Conservation (phyloP, 2,113 vertebrate genomes). For the Terrapene triunguis region DNA sequence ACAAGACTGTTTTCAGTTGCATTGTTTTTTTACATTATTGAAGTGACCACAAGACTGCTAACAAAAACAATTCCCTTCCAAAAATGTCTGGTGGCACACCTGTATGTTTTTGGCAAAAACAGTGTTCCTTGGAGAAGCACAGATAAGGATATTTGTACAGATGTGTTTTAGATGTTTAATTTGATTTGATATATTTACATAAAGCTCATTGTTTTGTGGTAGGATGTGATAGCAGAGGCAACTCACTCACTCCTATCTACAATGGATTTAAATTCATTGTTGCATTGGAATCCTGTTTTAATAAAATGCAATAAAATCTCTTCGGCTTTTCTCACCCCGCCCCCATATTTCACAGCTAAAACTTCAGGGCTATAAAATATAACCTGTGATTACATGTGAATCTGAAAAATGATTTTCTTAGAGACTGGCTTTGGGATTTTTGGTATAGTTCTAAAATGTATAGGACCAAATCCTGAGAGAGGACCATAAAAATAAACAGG, state of each 20-base stretch:
- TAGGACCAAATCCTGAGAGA: not conserved
- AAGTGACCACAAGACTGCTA: rapidly evolving
- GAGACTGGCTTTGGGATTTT: not conserved
- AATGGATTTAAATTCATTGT: not conserved
- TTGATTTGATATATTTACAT: not conserved
- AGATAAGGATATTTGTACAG: not conserved
- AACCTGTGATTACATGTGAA: not conserved
- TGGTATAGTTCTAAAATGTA: conserved; percentile 20
- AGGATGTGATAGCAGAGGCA: not conserved
- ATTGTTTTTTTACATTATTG: rapidly evolving
- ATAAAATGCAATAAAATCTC: not conserved
- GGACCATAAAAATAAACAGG: not conserved
- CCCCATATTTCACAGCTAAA: not conserved
- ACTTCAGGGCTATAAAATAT: not conserved
- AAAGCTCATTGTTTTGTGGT: rapidly evolving
- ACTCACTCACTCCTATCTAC: not conserved
- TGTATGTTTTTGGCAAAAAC: rapidly evolving
- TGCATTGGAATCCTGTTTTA: not conserved
- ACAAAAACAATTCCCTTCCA: rapidly evolving
- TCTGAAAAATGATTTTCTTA: not conserved
- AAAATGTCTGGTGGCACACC: not conserved
- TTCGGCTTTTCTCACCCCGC: not conserved
- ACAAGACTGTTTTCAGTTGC: rapidly evolving
- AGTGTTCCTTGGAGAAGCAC: not conserved
- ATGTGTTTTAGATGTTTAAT: not conserved